These are phyloP conservation scores for Solenodon paradoxus DNA, from an alignment of 2,113 vertebrate genomes.

Conservation along the genomic window DNA sequence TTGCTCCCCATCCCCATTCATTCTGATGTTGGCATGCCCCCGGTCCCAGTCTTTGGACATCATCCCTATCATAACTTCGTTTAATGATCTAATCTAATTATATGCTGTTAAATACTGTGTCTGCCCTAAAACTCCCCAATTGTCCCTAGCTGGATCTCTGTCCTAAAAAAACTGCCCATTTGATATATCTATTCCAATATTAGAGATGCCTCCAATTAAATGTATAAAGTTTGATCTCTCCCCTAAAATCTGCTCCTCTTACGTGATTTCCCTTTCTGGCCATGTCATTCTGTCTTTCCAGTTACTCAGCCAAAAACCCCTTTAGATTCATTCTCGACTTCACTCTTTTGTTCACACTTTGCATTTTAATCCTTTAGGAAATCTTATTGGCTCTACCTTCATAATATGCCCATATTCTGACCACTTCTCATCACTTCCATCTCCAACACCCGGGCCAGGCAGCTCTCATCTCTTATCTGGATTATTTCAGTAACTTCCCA, in stretches of 20 bases:
- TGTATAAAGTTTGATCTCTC: neutral
- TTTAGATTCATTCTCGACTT: neutral
- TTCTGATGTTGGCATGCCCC: neutral
- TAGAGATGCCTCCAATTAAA: neutral
- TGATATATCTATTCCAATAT: neutral
- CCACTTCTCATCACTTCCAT: neutral
- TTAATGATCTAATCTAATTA: neutral
- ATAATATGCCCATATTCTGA: neutral
- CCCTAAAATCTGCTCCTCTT: neutral
- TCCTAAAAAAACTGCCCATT: neutral
- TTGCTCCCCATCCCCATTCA: neutral
- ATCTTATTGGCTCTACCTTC: neutral
- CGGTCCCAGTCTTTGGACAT: neutral
- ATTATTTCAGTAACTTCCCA: neutral
- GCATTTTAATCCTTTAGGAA: neutral
- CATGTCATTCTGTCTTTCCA: neutral
- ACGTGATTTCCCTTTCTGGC: neutral
- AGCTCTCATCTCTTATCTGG: neutral
- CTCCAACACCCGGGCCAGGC: neutral
- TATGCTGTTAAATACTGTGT: neutral
- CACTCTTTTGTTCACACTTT: neutral
- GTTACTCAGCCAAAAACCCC: neutral
- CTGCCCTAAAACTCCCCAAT: neutral
- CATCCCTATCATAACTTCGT: neutral
- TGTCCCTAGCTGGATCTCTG: neutral